Conservation (phyloP, 2,113 vertebrate genomes). For the Proterorhinus semilunaris region DNA sequence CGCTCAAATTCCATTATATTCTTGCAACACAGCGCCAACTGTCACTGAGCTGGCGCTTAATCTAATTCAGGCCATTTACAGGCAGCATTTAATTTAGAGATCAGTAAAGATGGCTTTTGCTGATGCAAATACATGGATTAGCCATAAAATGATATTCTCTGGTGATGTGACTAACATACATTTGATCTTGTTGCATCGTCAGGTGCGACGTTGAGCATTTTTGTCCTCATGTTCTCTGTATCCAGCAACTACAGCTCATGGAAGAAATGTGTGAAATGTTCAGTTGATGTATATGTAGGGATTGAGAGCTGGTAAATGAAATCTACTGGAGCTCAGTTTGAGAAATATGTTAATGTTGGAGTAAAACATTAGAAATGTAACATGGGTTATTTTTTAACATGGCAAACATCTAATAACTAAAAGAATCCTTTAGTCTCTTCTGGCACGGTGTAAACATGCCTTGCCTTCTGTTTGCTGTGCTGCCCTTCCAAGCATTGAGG, state of each 20-base stretch:
- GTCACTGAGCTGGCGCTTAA: conserved; percentile 12
- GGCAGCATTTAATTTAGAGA: background rate
- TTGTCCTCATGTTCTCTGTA: background rate
- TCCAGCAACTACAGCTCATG: background rate
- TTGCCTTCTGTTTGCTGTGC: too few species aligned
- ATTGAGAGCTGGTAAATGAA: too few species aligned
- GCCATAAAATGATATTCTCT: background rate
- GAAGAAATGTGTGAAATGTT: background rate
- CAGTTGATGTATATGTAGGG: too few species aligned
- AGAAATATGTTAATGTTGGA: too few species aligned
- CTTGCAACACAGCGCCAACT: conserved; percentile 21
- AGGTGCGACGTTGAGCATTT: background rate
- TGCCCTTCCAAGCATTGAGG: conserved; percentile 15
- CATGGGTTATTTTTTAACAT: background rate
- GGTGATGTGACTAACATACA: background rate
- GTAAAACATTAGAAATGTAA: too few species aligned
- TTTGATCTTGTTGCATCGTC: background rate
- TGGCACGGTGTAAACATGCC: too few species aligned
- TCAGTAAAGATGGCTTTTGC: background rate
- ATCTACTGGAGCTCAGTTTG: background rate
- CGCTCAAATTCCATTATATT: conserved; percentile 49
- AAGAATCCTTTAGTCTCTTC: conserved; percentile 17
- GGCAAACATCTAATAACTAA: background rate
- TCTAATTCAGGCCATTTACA: conserved; percentile 3
- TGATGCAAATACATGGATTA: background rate